A percentile compares a stretch with the other conserved stretches of the same genome.
These are phyloP conservation scores for Struthidea cinerea DNA, from an alignment of 2,113 vertebrate species.

Conservation along the genomic window DNA sequence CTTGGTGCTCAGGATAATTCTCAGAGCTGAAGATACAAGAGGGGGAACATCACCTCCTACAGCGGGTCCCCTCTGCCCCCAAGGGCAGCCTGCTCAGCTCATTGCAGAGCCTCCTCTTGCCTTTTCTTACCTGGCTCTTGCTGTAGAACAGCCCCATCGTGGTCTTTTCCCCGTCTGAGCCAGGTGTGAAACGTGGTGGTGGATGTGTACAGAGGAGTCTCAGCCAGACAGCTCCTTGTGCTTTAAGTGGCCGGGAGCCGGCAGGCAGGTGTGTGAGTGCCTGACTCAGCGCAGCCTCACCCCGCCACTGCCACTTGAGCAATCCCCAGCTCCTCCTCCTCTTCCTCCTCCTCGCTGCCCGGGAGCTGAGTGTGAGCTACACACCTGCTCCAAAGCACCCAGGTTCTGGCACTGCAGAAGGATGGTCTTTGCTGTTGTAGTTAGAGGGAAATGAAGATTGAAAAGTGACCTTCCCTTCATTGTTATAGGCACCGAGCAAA, in stretches of 20 bases:
- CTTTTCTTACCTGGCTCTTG: conserved; percentile 44
- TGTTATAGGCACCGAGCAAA: background rate
- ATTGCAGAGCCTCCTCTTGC: background rate
- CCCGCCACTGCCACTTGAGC: background rate
- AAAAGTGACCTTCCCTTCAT: background rate
- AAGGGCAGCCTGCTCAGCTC: background rate
- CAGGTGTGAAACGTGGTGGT: background rate
- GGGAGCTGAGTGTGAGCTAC: accelerated
- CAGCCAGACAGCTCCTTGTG: background rate
- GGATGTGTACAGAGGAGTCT: background rate
- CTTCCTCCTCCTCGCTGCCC: background rate
- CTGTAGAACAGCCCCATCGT: conserved; percentile 53
- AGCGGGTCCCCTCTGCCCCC: background rate
- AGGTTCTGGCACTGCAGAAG: background rate
- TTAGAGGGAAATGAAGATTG: accelerated
- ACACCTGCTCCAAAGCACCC: accelerated
- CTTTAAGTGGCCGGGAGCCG: conserved; percentile 27
- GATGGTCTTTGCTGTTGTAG: background rate
- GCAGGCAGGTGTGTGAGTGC: conserved; percentile 45
- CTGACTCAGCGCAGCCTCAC: conserved; percentile 68
- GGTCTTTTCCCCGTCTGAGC: accelerated
- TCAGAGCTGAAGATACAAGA: background rate
- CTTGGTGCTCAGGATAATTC: background rate
- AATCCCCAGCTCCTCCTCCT: conserved; percentile 33
- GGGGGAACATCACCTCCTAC: background rate